Conservation (phyloP, 2,113 vertebrate species). For the Neolamprologus kungweensis region DNA sequence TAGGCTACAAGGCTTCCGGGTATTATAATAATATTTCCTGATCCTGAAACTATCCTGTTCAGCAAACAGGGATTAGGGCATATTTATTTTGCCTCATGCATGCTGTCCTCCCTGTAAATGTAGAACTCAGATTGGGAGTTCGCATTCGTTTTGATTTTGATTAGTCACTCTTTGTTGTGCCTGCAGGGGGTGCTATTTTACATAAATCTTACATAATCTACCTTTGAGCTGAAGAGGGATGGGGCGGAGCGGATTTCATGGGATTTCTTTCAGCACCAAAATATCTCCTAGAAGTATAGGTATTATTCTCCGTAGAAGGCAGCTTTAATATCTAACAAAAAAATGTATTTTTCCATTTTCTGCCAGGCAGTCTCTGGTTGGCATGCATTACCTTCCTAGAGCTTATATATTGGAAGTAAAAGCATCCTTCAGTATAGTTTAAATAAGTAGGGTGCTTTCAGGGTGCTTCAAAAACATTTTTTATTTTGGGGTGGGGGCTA, state of each 20-base stretch:
- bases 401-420: neutral
- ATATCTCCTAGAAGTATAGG: neutral
- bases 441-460: conserved; percentile 3
- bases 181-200: conserved; percentile 35
- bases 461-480: neutral
- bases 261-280: conserved; percentile 16
- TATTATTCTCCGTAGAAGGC: conserved; percentile 5
- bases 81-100: neutral
- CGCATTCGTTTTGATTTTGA: conserved; percentile 2
- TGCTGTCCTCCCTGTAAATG: neutral
- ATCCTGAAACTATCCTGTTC: neutral
- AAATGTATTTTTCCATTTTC: conserved; percentile 9
- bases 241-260: neutral
- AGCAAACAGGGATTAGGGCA: neutral
- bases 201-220: conserved; percentile 28
- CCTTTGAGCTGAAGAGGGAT: neutral
- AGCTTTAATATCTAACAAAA: conserved; percentile 24
- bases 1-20: neutral
- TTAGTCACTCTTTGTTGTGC: neutral
- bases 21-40: neutral
- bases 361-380: neutral
- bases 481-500: neutral
- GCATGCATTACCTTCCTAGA: neutral
- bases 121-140: neutral
- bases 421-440: neutral